Evolutionary conservation across 2,797 vertebrate genomes (phyloP).

Genomic region (Xerus rutilus): DNA sequence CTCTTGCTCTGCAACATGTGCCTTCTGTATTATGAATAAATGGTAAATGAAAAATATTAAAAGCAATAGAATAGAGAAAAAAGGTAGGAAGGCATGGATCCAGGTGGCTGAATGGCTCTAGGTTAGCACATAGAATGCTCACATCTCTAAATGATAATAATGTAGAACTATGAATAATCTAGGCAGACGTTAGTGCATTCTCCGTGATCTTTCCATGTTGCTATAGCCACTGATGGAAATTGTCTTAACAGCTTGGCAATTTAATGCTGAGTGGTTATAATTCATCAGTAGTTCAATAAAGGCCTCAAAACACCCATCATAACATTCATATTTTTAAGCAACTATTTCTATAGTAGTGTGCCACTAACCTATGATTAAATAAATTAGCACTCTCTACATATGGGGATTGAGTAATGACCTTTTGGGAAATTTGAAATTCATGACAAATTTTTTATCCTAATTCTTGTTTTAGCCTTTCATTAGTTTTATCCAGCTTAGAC

Average conservation of each 20-base stretch:
- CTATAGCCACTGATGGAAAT: constrained; percentile 15
- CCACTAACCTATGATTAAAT: constrained; percentile 68
- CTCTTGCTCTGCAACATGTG: neutral
- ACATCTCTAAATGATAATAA: constrained; percentile 3
- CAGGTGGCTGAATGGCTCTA: neutral
- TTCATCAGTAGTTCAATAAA: constrained; percentile 38
- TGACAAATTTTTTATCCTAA: constrained; percentile 19
- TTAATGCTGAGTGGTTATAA: constrained; percentile 41
- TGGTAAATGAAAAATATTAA: constrained; percentile 21
- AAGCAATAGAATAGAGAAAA: neutral
- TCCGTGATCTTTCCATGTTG: neutral
- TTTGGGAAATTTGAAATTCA: constrained; percentile 63
- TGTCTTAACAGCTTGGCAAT: constrained; percentile 46
- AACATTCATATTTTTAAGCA: constrained; percentile 68
- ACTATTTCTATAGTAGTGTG: constrained; percentile 65
- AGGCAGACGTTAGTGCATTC: neutral
- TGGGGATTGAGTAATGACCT: constrained; percentile 28
- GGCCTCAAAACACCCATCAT: constrained; percentile 16
- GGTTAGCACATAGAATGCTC: neutral
- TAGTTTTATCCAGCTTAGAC: constrained; percentile 1
- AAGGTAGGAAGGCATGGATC: neutral
- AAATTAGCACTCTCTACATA: constrained; percentile 64
- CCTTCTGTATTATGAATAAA: constrained; percentile 14
- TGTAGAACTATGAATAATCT: neutral
- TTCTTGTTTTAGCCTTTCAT: constrained; percentile 37